phyloP scores from a whole-genome alignment of 2,113 vertebrate species.

The Charadrius vociferus region DNA sequence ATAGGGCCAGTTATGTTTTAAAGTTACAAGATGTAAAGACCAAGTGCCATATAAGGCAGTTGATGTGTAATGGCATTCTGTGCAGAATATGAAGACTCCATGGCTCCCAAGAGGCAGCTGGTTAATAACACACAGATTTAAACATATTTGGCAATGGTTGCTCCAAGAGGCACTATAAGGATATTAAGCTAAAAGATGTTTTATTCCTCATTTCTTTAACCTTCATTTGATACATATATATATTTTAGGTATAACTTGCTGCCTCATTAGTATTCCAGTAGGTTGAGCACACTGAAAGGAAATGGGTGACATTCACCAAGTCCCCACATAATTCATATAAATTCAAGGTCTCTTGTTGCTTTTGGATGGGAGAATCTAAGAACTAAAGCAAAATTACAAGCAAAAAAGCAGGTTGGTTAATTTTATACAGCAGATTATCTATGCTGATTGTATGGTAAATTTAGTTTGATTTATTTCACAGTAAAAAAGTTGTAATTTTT shows the following conservation, averaged over 20 bases:
- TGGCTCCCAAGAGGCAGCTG: not conserved
- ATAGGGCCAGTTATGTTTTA: constrained; percentile 16
- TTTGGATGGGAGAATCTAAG: not conserved
- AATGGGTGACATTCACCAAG: not conserved
- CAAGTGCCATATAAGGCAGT: not conserved
- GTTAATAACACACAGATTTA: constrained; percentile 26
- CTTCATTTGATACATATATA: constrained; percentile 12
- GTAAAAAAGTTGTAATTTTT: not conserved
- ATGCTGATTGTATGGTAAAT: not conserved
- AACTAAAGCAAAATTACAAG: not conserved
- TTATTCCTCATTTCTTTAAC: constrained; percentile 34
- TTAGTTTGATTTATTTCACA: not conserved
- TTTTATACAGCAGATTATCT: not conserved
- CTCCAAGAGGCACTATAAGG: not conserved
- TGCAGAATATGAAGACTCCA: not conserved
- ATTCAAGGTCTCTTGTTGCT: not conserved
- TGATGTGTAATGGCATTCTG: not conserved
- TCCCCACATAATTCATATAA: not conserved
- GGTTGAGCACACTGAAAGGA: not conserved
- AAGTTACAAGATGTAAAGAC: constrained; percentile 27
- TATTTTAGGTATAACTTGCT: not conserved
- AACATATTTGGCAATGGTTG: constrained; percentile 4
- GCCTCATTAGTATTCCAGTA: constrained; percentile 44
- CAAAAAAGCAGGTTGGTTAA: not conserved
- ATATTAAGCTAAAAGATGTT: constrained; percentile 1